Percentiles rank a stretch among this genome's conserved stretches.
Conservation (phyloP, 1,140 invertebrate species). For the Bombus confusus region DNA sequence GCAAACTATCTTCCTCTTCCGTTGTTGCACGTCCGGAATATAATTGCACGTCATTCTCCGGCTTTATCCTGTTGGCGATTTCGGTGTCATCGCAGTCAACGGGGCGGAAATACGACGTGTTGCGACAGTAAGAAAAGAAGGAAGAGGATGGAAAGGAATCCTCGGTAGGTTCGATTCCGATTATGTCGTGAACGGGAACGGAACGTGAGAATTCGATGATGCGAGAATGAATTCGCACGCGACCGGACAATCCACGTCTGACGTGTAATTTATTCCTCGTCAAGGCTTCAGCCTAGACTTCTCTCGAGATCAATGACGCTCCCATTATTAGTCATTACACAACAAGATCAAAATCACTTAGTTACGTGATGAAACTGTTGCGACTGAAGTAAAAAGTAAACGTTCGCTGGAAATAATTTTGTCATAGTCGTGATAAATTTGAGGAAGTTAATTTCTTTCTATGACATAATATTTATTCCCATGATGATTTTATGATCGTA, state of each 20-base stretch:
- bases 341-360: not conserved
- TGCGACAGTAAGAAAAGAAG: not conserved
- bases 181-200: slow-evolving; percentile 21
- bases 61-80: slow-evolving; percentile 7
- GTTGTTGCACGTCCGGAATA: not conserved
- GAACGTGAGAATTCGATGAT: slow-evolving; percentile 14
- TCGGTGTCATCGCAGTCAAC: slow-evolving; percentile 30
- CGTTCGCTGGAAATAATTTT: not conserved
- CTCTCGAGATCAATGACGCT: slow-evolving; percentile 21
- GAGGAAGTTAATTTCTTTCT: not conserved
- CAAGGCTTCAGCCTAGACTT: not conserved
- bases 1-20: slow-evolving; percentile 29
- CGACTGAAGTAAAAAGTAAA: not conserved
- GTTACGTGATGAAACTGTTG: not conserved
- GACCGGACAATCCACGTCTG: not conserved
- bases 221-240: not conserved
- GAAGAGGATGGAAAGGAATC: not conserved
- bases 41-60: not conserved
- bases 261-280: not conserved
- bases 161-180: not conserved
- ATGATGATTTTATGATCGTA: not conserved
- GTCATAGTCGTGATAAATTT: not conserved
- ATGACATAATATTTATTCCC: not conserved
- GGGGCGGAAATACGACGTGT: slow-evolving; percentile 2
- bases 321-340: not conserved